Evolutionary conservation across 2,113 vertebrate genomes (phyloP).

Genomic region (Salvelinus namaycush): DNA sequence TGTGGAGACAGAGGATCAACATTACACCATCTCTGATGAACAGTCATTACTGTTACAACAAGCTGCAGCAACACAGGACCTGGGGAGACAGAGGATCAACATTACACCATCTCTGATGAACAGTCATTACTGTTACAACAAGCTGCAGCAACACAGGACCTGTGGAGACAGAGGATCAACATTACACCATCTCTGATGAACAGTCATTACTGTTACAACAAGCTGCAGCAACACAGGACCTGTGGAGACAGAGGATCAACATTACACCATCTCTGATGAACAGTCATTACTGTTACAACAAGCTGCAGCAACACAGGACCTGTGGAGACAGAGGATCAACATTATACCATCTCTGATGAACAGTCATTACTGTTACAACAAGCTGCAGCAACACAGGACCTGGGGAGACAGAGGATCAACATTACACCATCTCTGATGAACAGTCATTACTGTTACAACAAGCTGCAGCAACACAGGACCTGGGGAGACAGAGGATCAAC

Average conservation of each 20-base stretch:
- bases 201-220: neutral
- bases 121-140: neutral
- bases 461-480: conserved; percentile 71
- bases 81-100: conserved; percentile 44
- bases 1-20: conserved; percentile 44
- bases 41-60: neutral
- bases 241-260: conserved; percentile 44
- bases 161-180: conserved; percentile 44
- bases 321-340: conserved; percentile 44
- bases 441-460: neutral
- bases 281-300: neutral
- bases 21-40: too few species aligned
- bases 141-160: conserved; percentile 71
- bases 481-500: conserved; percentile 44
- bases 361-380: neutral
- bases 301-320: conserved; percentile 71
- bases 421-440: too few species aligned
- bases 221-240: conserved; percentile 71
- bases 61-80: conserved; percentile 71
- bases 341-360: too few species aligned
- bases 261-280: too few species aligned
- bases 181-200: too few species aligned
- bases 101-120: too few species aligned
- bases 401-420: conserved; percentile 44
- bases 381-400: conserved; percentile 71